Evolutionary conservation across 2,888 invertebrate genomes (phyloP).

Genomic region (Pediacus dermestoides): DNA sequence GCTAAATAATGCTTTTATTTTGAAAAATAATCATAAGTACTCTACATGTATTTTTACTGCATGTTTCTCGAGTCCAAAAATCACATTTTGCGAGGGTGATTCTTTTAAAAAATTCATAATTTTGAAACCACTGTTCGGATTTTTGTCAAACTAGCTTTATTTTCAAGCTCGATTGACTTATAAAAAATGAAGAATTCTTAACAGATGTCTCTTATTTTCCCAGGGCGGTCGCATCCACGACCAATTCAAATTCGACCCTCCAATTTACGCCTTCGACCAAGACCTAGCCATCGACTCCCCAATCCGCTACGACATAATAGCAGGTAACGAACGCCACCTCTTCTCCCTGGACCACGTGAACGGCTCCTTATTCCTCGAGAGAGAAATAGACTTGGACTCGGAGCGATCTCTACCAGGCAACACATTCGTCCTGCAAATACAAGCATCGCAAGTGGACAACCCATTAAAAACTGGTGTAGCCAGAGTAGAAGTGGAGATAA

Average conservation of each 20-base stretch:
- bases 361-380: conserved; percentile 72
- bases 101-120: no score
- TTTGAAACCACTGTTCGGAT: no score
- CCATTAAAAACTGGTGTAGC: conserved; percentile 72
- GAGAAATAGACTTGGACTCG: conserved; percentile 77
- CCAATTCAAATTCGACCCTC: conserved; percentile 65
- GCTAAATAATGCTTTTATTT: no score
- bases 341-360: conserved; percentile 73
- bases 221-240: conserved; percentile 71
- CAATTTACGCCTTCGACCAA: conserved; percentile 76
- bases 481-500: conserved; percentile 67
- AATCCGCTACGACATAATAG: conserved; percentile 73
- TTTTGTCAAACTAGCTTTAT: no score
- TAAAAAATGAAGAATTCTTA: not conserved
- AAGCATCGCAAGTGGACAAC: conserved; percentile 76
- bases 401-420: conserved; percentile 70
- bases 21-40: no score
- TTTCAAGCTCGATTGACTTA: no score
- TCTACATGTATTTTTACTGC: no score
- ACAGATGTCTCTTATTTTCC: conserved; percentile 21
- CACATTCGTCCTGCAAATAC: conserved; percentile 73
- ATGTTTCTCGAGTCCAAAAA: no score
- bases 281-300: conserved; percentile 71
- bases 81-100: no score
- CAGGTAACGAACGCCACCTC: conserved; percentile 71